A percentile compares a stretch with the other conserved stretches of the same genome.
phyloP scores from a whole-genome alignment of 2,113 vertebrate species.

The Varanus salvator region DNA sequence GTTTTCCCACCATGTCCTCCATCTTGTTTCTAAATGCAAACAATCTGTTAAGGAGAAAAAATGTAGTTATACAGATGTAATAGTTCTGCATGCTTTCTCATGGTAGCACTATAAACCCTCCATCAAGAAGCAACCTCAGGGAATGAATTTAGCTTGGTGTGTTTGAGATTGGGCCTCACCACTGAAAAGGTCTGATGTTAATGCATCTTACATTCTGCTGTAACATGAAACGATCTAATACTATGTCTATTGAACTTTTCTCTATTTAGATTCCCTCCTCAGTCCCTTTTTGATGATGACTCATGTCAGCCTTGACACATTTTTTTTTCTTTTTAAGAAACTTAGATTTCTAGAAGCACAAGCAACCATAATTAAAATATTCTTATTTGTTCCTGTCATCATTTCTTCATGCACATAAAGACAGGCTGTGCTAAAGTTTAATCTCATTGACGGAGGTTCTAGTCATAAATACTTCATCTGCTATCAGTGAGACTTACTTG shows the following conservation, averaged over 20 bases:
- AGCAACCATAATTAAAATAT: slow-evolving; percentile 8
- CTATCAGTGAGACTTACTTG: background rate
- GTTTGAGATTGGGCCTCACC: background rate
- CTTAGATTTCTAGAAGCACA: slow-evolving; percentile 26
- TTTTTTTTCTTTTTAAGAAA: background rate
- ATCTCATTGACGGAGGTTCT: background rate
- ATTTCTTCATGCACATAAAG: background rate
- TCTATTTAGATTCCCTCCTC: background rate
- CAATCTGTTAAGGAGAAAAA: no score
- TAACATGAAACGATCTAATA: background rate
- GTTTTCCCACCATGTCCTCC: no score
- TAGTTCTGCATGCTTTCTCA: no score
- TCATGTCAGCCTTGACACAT: background rate
- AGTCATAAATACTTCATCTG: background rate
- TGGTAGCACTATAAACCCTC: no score
- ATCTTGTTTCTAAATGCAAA: no score
- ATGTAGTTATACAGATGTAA: no score
- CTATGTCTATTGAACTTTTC: slow-evolving; percentile 6
- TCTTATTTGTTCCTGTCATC: slow-evolving; percentile 1
- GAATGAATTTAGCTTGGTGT: background rate
- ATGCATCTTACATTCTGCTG: background rate
- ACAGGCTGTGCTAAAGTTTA: rapidly evolving
- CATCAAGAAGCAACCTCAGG: background rate
- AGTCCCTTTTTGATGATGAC: slow-evolving; percentile 46
- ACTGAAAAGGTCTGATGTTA: background rate